These are phyloP conservation scores for Cottoperca gobio DNA, from an alignment of 2,797 vertebrate genomes.

Conservation along the genomic window DNA sequence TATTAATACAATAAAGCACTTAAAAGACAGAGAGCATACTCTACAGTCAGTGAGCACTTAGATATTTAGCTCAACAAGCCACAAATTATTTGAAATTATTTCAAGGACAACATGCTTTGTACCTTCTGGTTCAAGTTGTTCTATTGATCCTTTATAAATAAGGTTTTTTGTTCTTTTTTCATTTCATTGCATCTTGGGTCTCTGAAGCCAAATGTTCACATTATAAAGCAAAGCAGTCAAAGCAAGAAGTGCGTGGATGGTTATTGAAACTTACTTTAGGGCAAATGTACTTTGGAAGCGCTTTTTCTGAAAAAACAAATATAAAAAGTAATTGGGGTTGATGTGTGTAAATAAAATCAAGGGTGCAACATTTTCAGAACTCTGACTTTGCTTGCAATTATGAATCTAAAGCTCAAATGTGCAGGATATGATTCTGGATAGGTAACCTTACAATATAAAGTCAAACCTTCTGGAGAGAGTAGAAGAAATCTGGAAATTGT, in stretches of 20 bases:
- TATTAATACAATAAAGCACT: conserved; percentile 52
- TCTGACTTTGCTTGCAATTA: conserved; percentile 30
- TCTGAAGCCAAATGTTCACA: conserved; percentile 46
- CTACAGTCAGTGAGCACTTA: conserved; percentile 51
- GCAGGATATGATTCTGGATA: conserved; percentile 29
- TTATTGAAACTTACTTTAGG: conserved; percentile 49
- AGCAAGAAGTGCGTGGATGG: conserved; percentile 47
- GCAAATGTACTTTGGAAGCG: conserved; percentile 29
- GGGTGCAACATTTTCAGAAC: conserved; percentile 20
- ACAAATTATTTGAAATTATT: conserved; percentile 48
- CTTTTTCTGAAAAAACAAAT: conserved; percentile 7
- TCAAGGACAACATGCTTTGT: conserved; percentile 40
- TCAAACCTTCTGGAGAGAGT: conserved; percentile 1
- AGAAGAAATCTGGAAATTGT: conserved; percentile 20
- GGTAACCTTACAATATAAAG: conserved; percentile 12
- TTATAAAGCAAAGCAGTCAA: conserved; percentile 54
- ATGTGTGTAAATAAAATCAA: conserved; percentile 24
- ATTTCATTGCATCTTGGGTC: conserved; percentile 24
- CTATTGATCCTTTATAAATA: conserved; percentile 38
- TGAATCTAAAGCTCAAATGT: conserved; percentile 30
- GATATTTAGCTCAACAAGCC: conserved; percentile 50
- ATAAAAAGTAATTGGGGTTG: conserved; percentile 17
- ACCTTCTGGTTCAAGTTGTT: conserved; percentile 47
- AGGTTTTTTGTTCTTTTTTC: conserved; percentile 1
- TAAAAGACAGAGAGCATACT: conserved; percentile 43